phyloP scores from a whole-genome alignment of 2,113 vertebrate genomes.

The Paralichthys olivaceus region DNA sequence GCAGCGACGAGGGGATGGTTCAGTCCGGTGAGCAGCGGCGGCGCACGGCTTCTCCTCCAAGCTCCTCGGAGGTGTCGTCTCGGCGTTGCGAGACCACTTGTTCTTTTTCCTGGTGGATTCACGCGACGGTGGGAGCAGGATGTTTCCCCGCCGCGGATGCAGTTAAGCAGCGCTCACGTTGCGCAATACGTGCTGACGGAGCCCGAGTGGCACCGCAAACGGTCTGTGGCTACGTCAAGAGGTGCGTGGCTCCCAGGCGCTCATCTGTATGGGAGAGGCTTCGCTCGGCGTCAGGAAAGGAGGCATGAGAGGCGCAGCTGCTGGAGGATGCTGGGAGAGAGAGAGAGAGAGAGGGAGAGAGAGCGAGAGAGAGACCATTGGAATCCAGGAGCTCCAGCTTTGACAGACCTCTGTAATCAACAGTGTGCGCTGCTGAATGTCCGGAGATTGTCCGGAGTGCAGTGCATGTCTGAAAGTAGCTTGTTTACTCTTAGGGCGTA shows the following conservation, averaged over 20 bases:
- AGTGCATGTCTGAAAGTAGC: no score
- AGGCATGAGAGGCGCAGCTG: constrained; percentile 78
- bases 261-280: constrained; percentile 84
- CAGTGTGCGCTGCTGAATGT: constrained; percentile 23
- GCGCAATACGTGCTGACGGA: constrained; percentile 87
- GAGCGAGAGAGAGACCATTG: constrained; percentile 38
- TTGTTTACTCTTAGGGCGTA: no score
- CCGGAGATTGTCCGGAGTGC: background rate
- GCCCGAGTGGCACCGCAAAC: constrained; percentile 85
- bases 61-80: constrained; percentile 35
- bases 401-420: constrained; percentile 67
- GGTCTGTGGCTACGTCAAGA: constrained; percentile 80
- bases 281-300: constrained; percentile 75
- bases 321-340: constrained; percentile 34
- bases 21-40: constrained; percentile 37
- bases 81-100: constrained; percentile 29
- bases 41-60: constrained; percentile 33
- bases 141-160: constrained; percentile 69
- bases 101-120: constrained; percentile 12
- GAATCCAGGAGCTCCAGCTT: constrained; percentile 67
- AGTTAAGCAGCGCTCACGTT: constrained; percentile 86
- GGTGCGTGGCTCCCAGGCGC: constrained; percentile 82
- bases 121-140: constrained; percentile 47
- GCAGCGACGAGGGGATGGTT: constrained; percentile 59
- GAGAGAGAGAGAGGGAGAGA: background rate